Evolutionary conservation across 2,888 invertebrate genomes (phyloP).

Genomic region (Harpalus rufipes): DNA sequence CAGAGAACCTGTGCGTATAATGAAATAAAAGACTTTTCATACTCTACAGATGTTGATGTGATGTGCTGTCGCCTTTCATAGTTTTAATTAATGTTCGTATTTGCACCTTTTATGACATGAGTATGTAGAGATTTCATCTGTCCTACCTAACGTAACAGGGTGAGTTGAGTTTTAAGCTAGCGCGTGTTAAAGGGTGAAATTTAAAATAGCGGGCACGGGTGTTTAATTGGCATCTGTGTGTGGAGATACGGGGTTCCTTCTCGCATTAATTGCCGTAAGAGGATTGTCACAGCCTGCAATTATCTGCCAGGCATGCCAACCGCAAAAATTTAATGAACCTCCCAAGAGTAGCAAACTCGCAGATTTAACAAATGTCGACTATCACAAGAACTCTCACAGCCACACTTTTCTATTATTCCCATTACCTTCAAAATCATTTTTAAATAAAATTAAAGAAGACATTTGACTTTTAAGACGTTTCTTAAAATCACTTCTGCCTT

Average conservation of each 20-base stretch:
- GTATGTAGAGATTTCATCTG: neutral
- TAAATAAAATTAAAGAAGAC: too few relatives aligned
- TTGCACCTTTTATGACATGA: constrained; percentile 1
- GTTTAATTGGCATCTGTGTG: constrained; percentile 41
- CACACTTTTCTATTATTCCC: too few relatives aligned
- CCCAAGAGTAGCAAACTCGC: neutral
- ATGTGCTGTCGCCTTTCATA: neutral
- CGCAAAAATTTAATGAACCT: constrained; percentile 54
- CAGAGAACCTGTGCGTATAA: neutral
- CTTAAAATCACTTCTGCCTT: too few relatives aligned
- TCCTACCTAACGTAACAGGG: too few relatives aligned
- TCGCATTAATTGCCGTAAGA: constrained; percentile 54
- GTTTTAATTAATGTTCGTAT: neutral
- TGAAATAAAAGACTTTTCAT: constrained; percentile 15
- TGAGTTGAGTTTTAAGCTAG: neutral
- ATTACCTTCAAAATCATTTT: too few relatives aligned
- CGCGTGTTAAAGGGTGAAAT: neutral
- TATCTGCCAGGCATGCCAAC: constrained; percentile 46
- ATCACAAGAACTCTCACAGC: neutral
- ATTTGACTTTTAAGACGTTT: too few relatives aligned
- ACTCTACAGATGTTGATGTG: neutral
- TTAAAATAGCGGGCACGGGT: constrained; percentile 7
- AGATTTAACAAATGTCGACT: constrained; percentile 5
- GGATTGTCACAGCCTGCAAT: constrained; percentile 56
- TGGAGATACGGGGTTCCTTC: constrained; percentile 7